These are phyloP conservation scores for Eristalis intricaria DNA, from an alignment of 2,888 invertebrate genomes.

Conservation along the genomic window DNA sequence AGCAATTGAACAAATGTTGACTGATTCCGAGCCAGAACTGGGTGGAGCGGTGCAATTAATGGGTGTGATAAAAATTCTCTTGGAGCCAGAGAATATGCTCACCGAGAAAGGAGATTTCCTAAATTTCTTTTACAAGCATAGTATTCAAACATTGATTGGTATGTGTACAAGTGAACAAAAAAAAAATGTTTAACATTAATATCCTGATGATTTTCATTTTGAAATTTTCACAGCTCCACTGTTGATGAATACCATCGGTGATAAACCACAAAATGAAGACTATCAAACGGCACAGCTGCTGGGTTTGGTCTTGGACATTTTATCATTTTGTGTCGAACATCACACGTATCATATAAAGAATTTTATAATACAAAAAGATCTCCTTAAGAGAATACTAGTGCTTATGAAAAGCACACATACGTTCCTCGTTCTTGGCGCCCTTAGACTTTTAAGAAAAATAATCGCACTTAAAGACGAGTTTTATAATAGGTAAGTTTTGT, in stretches of 20 bases:
- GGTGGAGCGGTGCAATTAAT: slow-evolving; percentile 98
- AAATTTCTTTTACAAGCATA: slow-evolving; percentile 99
- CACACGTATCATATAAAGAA: slow-evolving; percentile 99
- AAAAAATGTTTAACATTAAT: too few relatives aligned
- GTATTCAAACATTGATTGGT: slow-evolving; percentile 97
- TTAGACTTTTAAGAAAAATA: slow-evolving; percentile 98
- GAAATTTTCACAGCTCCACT: slow-evolving; percentile 88
- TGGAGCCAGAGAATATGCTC: slow-evolving; percentile 99
- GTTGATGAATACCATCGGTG: slow-evolving; percentile 94
- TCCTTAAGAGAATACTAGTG: slow-evolving; percentile 96
- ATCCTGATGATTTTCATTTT: background rate
- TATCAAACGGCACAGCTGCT: slow-evolving; percentile 98
- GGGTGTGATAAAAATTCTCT: slow-evolving; percentile 94
- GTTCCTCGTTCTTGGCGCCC: slow-evolving; percentile 97
- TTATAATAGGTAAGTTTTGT: slow-evolving; percentile 87
- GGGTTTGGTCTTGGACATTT: slow-evolving; percentile 95
- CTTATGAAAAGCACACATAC: slow-evolving; percentile 98
- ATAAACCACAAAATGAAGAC: slow-evolving; percentile 95
- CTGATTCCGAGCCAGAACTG: slow-evolving; percentile 97
- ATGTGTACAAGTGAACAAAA: slow-evolving; percentile 68
- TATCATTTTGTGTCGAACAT: slow-evolving; percentile 99
- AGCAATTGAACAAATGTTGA: slow-evolving; percentile 98
- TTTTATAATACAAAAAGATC: slow-evolving; percentile 97
- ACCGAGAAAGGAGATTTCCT: slow-evolving; percentile 99
- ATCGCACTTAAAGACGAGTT: slow-evolving; percentile 99